phyloP scores from a whole-genome alignment of 2,113 vertebrate genomes.

The Hydrolagus affinis region DNA sequence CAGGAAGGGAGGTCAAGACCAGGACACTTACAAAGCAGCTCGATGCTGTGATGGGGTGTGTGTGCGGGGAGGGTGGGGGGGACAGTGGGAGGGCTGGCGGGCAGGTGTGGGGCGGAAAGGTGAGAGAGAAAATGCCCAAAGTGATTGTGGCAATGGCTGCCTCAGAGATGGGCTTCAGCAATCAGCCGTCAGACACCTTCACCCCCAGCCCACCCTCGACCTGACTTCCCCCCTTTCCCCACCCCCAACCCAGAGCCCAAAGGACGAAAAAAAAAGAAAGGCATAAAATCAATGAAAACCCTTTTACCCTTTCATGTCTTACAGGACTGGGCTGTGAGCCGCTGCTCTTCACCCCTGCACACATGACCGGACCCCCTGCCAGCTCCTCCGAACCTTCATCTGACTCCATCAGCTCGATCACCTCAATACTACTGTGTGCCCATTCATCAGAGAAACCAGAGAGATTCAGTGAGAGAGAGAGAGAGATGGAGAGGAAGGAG shows the following conservation, averaged over 20 bases:
- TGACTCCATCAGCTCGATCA: slow-evolving; percentile 23
- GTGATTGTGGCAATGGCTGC: too few species aligned
- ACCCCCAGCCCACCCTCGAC: too few species aligned
- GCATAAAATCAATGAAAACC: too few species aligned
- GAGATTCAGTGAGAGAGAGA: too few species aligned
- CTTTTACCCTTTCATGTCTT: slow-evolving; percentile 6
- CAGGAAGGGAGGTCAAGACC: not conserved
- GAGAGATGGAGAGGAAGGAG: too few species aligned
- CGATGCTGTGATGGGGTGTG: slow-evolving; percentile 42
- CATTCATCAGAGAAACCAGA: too few species aligned
- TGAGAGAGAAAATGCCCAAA: too few species aligned
- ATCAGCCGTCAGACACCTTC: too few species aligned
- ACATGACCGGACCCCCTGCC: not conserved
- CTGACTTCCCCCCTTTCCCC: too few species aligned
- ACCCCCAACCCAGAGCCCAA: not conserved
- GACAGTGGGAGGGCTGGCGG: not conserved
- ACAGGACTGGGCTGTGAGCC: slow-evolving; percentile 57
- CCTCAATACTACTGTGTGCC: not conserved
- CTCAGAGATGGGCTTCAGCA: too few species aligned
- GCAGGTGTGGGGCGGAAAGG: slow-evolving; percentile 37
- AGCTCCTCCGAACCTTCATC: slow-evolving; percentile 11
- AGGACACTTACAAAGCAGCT: too few species aligned
- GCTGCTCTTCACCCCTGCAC: slow-evolving; percentile 37
- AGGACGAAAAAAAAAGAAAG: not conserved
- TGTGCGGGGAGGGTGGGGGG: too few species aligned